Evolutionary conservation across 2,888 invertebrate species (phyloP), one percentile per base, ranked within the genome.

Genomic region (Crocallis elinguaria): DNA sequence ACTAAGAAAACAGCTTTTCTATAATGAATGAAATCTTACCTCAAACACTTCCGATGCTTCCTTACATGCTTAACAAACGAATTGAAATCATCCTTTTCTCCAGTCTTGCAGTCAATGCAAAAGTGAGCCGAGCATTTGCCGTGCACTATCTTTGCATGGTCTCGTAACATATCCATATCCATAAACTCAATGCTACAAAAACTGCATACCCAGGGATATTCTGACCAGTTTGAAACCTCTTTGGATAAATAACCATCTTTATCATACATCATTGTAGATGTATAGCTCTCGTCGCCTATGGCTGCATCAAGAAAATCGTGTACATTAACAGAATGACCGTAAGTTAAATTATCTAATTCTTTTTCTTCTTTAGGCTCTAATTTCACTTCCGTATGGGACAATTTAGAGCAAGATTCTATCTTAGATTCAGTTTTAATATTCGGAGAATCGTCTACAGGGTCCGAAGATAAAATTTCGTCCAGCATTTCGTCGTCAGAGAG

Each of bases 61-160:
- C 92, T 84, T 0, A 94, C 93, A 77, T 95, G 95, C 45, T 93
- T 92, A 5, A 95, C 73, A 72, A 95, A 95, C 3, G 92, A 90
- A 53, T 89, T 87, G 76, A 94, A 94, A 67, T 93, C 93, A 33
- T 93, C 92, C 9, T 93, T 92, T 79, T 93, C 90, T 64, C 93
- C 93, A 0, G 61, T 65, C 48, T 94, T 93, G 71, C 95, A 95
- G 67, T 95, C 94, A 13, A 93, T 92, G 71, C 95, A 95, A 68
- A 92, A 90, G 66, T 94, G 95, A 4, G 93, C 93, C 0, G 93
- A 88, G 57, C 93, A 92, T 65, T 94, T 94, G 35, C 93, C 93
- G 65, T 95, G 95, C 0, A 93, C 92, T 5, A 88, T 82, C 57
- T 92, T 92, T 37, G 93, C 93, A 71, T 95, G 95, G 0, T 93